phyloP scores from a whole-genome alignment of 2,797 vertebrate species.

The Pipistrellus pipistrellus region DNA sequence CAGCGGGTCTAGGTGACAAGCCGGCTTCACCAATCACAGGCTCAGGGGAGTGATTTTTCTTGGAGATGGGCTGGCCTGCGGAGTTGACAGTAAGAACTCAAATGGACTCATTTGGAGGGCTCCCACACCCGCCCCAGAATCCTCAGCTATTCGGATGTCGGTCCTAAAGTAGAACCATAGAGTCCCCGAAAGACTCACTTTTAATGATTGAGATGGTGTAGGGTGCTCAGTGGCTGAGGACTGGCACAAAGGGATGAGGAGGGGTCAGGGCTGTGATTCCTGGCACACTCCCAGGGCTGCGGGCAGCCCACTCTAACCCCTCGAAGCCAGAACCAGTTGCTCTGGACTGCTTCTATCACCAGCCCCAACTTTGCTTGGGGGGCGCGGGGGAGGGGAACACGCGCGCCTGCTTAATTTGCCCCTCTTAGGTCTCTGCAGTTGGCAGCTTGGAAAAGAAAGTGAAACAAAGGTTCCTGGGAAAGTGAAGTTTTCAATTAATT shows the following conservation, averaged over 20 bases:
- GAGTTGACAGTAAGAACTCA: neutral
- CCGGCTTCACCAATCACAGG: neutral
- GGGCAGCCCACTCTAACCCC: neutral
- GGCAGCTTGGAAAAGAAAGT: constrained; percentile 75
- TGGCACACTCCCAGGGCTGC: neutral
- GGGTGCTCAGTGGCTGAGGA: neutral
- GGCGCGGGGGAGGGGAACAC: neutral
- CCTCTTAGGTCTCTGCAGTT: constrained; percentile 40
- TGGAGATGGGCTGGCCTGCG: constrained; percentile 34
- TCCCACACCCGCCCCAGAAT: neutral
- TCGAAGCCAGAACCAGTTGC: neutral
- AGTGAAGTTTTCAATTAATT: constrained; percentile 83
- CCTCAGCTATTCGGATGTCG: neutral
- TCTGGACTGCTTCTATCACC: neutral
- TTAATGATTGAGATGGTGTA: neutral
- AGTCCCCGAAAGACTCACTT: neutral
- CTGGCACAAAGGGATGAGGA: neutral
- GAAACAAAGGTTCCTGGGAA: constrained; percentile 79
- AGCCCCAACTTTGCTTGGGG: neutral
- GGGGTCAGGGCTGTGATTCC: neutral
- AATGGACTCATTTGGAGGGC: neutral
- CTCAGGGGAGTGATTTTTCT: constrained; percentile 49
- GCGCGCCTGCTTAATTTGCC: constrained; percentile 29
- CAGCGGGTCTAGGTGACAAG: neutral
- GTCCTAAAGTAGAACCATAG: neutral